A percentile compares a stretch with the other conserved stretches of the same genome.
phyloP scores from a whole-genome alignment of 2,888 invertebrate species.

The Limnephilus marmoratus region DNA sequence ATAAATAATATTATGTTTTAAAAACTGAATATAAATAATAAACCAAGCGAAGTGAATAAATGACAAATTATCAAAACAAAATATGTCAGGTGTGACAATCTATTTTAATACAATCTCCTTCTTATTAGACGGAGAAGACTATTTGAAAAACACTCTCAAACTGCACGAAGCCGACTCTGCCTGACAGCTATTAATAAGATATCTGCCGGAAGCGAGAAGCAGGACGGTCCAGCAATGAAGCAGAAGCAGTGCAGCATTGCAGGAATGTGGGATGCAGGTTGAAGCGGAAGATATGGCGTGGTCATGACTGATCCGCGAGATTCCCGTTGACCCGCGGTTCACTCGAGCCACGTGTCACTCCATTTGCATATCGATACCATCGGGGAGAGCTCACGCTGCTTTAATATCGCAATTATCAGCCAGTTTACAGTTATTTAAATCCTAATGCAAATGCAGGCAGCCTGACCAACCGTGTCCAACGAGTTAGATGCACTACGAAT shows the following conservation, averaged over 20 bases:
- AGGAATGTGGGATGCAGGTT: not conserved
- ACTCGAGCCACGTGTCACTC: not conserved
- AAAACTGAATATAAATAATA: not conserved
- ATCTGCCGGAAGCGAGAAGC: constrained; percentile 2
- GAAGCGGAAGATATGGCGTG: not conserved
- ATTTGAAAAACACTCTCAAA: not conserved
- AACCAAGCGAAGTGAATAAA: not conserved
- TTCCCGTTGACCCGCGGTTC: not conserved
- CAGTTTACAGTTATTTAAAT: not conserved
- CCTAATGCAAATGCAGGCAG: not conserved
- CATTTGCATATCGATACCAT: constrained; percentile 22
- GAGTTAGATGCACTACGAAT: not conserved
- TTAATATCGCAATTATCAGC: not conserved
- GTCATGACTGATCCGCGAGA: constrained; percentile 11
- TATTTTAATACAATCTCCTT: not conserved
- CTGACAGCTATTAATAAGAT: not conserved
- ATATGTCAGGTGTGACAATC: not conserved
- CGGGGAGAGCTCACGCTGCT: constrained; percentile 1
- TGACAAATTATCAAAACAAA: not conserved
- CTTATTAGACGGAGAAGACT: not conserved
- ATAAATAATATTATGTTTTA: not conserved
- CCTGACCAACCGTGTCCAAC: not conserved
- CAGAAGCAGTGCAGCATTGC: too few species aligned
- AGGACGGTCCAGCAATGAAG: not conserved
- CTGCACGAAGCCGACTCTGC: not conserved